Percentiles rank a stretch among this genome's conserved stretches.
Conservation (phyloP, 2,797 vertebrate genomes). For the Tarsius wallacei region DNA sequence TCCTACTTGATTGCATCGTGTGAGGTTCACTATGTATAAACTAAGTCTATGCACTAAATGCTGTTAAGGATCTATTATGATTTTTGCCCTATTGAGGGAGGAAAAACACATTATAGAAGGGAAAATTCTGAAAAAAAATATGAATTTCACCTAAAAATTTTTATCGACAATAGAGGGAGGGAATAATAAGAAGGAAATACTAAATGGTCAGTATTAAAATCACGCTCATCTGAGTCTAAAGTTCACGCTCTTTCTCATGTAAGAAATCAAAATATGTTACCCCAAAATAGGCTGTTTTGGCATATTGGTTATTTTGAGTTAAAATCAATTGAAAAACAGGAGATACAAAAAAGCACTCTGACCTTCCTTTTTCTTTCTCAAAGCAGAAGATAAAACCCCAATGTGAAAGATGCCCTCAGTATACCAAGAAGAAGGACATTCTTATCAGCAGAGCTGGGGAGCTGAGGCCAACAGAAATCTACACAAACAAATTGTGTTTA, state of each 20-base stretch:
- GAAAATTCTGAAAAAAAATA: neutral
- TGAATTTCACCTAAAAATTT: neutral
- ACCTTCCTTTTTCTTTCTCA: neutral
- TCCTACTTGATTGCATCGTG: neutral
- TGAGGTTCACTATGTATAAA: neutral
- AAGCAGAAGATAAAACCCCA: neutral
- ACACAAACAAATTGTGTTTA: neutral
- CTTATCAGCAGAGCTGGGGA: neutral
- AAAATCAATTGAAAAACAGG: neutral
- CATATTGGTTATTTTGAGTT: neutral
- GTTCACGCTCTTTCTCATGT: neutral
- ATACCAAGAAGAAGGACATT: neutral
- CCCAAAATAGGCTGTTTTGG: neutral
- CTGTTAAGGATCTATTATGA: neutral
- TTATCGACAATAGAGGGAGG: neutral
- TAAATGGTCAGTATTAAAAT: neutral
- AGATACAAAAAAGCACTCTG: neutral
- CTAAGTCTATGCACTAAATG: neutral
- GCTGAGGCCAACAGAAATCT: neutral
- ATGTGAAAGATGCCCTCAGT: neutral
- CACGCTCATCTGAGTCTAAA: neutral
- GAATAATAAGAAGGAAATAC: neutral
- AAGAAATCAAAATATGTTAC: neutral
- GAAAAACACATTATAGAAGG: neutral
- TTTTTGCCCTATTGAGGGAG: neutral